A percentile compares a stretch with the other conserved stretches of the same genome.
Evolutionary conservation across 2,797 vertebrate genomes (phyloP).

Genomic region (Anguilla marmorata): DNA sequence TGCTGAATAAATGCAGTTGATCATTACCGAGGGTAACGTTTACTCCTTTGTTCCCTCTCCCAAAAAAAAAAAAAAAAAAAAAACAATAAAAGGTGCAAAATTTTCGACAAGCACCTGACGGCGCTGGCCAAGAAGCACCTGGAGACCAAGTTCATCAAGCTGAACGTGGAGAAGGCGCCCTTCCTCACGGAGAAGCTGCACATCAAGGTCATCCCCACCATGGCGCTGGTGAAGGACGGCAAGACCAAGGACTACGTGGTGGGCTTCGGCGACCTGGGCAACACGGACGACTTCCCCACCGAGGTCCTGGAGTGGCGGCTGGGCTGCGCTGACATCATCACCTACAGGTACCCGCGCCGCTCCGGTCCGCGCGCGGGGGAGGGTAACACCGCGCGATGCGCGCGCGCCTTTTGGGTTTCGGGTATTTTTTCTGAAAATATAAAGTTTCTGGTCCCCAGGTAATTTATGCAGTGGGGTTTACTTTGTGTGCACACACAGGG

Average conservation of each 20-base stretch:
- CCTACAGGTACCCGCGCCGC: constrained; percentile 81
- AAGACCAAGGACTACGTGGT: constrained; percentile 94
- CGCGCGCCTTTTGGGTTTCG: neutral
- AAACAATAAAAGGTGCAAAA: constrained; percentile 80
- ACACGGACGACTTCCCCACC: constrained; percentile 93
- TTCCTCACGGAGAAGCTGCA: constrained; percentile 90
- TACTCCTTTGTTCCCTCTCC: constrained; percentile 35
- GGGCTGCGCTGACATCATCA: constrained; percentile 86
- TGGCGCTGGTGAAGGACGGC: constrained; percentile 89
- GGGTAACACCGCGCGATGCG: too few relatives aligned
- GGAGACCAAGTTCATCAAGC: constrained; percentile 95
- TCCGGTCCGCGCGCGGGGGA: neutral
- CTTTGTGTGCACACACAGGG: neutral
- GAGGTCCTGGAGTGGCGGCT: constrained; percentile 95
- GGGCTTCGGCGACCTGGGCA: constrained; percentile 91
- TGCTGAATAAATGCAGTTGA: neutral
- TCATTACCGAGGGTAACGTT: neutral
- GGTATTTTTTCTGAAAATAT: neutral
- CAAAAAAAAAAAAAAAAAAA: neutral
- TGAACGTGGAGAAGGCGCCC: constrained; percentile 94
- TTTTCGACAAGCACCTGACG: constrained; percentile 90
- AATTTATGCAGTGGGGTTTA: neutral
- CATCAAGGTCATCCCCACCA: constrained; percentile 91
- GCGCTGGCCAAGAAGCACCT: constrained; percentile 91
- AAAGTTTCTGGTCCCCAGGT: neutral